Conservation (phyloP, 1,140 invertebrate species). For the Papilio machaon region DNA sequence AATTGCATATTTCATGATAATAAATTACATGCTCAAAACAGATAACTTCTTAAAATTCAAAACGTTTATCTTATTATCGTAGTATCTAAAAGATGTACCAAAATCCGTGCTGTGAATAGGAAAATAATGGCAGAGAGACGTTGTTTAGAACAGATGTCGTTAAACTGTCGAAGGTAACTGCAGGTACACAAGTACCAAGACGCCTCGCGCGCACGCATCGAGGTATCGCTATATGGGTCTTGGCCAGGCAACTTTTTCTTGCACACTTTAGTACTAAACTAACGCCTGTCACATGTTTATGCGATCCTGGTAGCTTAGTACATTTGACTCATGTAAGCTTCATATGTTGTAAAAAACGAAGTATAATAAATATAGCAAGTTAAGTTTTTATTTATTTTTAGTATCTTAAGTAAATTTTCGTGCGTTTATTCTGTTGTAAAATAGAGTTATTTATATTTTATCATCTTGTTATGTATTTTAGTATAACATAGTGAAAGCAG, state of each 20-base stretch:
- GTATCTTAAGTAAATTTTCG: neutral
- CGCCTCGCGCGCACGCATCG: constrained; percentile 60
- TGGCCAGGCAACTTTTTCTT: constrained; percentile 81
- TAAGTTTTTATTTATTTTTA: constrained; percentile 2
- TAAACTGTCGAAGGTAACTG: constrained; percentile 53
- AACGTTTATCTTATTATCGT: constrained; percentile 1
- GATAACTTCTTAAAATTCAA: neutral
- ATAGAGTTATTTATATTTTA: neutral
- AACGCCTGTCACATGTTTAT: constrained; percentile 71
- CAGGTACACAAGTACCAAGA: constrained; percentile 67
- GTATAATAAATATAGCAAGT: too few relatives aligned
- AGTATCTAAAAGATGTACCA: constrained; percentile 26
- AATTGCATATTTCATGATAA: neutral
- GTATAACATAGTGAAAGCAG: too few relatives aligned
- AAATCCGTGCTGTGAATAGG: constrained; percentile 24
- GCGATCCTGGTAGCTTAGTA: constrained; percentile 52
- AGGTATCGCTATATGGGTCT: constrained; percentile 75
- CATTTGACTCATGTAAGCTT: constrained; percentile 36
- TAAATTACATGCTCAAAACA: neutral
- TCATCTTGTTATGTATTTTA: too few relatives aligned
- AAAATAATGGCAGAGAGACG: constrained; percentile 27
- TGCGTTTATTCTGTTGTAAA: neutral
- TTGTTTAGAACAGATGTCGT: constrained; percentile 54
- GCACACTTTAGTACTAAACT: constrained; percentile 66
- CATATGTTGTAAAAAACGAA: constrained; percentile 20